These are phyloP conservation scores for Vanessa atalanta DNA, from an alignment of 1,140 invertebrate genomes.

Conservation along the genomic window DNA sequence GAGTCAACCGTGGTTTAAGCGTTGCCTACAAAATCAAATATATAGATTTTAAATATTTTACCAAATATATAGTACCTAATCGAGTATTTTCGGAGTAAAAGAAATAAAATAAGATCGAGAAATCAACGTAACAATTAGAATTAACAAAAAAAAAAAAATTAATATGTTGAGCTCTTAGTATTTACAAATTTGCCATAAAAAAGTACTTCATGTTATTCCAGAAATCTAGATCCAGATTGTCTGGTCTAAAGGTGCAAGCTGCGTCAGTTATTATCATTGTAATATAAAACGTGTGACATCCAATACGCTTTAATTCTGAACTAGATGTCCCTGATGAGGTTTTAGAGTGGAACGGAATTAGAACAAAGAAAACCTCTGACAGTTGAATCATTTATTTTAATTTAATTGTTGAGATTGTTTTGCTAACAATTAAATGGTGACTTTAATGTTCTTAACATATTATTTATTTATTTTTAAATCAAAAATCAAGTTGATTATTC, in stretches of 20 bases:
- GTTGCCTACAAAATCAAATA: too few species aligned
- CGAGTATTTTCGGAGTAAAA: too few species aligned
- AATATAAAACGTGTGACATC: slow-evolving; percentile 5
- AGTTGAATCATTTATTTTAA: neutral
- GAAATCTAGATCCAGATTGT: neutral
- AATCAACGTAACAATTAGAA: too few species aligned
- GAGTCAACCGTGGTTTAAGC: too few species aligned
- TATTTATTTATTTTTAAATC: too few species aligned
- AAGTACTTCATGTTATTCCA: too few species aligned
- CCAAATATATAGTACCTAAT: neutral
- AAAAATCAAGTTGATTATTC: too few species aligned
- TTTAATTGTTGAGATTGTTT: neutral
- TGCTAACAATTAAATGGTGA: too few species aligned
- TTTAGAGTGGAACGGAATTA: slow-evolving; percentile 9
- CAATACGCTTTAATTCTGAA: neutral
- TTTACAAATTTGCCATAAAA: neutral
- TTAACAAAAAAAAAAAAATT: neutral
- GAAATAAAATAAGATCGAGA: too few species aligned
- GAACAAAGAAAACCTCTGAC: neutral
- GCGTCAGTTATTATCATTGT: neutral
- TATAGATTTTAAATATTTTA: neutral
- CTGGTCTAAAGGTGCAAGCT: neutral
- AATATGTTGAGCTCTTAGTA: too few species aligned
- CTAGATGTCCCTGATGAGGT: neutral
- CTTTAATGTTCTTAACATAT: too few species aligned